A percentile compares a stretch with the other conserved stretches of the same genome.
phyloP scores from a whole-genome alignment of 2,888 invertebrate species.

The Gari tellinella region DNA sequence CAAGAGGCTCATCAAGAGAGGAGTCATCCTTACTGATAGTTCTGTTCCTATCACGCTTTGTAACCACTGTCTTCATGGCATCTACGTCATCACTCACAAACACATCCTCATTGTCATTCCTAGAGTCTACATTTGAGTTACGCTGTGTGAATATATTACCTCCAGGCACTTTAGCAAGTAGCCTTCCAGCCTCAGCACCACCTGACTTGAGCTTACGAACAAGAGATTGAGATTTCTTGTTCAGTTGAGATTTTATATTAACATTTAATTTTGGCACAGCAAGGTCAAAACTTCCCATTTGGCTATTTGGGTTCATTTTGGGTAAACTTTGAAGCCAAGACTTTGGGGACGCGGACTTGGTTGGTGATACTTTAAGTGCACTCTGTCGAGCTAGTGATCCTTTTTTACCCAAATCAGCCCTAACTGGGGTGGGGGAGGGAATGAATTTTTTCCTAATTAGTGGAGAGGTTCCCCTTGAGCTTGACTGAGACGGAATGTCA shows the following conservation, averaged over 20 bases:
- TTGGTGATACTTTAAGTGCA: too few species aligned
- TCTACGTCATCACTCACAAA: neutral
- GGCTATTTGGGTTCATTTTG: constrained; percentile 27
- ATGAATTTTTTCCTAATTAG: constrained; percentile 34
- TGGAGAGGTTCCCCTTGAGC: constrained; percentile 49
- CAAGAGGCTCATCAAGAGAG: constrained; percentile 47
- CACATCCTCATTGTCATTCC: neutral
- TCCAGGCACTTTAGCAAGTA: constrained; percentile 51
- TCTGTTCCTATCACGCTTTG: constrained; percentile 8
- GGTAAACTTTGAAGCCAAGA: constrained; percentile 37
- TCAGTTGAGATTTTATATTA: constrained; percentile 16
- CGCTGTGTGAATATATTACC: constrained; percentile 42
- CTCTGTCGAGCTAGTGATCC: too few species aligned
- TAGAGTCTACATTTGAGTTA: constrained; percentile 3
- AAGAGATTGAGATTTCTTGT: constrained; percentile 46
- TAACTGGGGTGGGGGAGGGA: constrained; percentile 6
- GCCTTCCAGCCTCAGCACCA: constrained; percentile 41
- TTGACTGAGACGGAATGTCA: constrained; percentile 59
- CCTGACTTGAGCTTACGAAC: constrained; percentile 58
- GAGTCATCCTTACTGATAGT: constrained; percentile 58
- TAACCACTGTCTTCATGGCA: neutral
- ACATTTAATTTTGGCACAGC: constrained; percentile 46
- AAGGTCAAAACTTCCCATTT: constrained; percentile 41
- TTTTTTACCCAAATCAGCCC: too few species aligned
- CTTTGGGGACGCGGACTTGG: constrained; percentile 2